Conservation (phyloP, 2,888 invertebrate genomes). For the Drosophila atroscutellata region DNA sequence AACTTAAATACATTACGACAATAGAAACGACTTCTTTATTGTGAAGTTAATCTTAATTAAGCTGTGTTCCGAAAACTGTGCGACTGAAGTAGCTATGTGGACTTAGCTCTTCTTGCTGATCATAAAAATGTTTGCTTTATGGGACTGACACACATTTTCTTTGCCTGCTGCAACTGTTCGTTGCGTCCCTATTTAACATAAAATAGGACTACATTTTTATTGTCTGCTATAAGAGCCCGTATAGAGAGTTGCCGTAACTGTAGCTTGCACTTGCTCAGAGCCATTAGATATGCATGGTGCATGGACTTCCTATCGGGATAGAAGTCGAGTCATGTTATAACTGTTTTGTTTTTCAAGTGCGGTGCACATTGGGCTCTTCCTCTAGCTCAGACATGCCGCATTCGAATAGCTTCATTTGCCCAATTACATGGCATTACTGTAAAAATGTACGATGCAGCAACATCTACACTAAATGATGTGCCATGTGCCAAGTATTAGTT, state of each 20-base stretch:
- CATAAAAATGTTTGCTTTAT: neutral
- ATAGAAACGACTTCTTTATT: neutral
- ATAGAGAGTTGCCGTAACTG: too few species aligned
- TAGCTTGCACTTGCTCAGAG: conserved; percentile 2
- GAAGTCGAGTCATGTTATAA: conserved; percentile 1
- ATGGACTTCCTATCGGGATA: conserved; percentile 19
- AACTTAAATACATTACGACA: neutral
- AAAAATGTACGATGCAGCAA: conserved; percentile 65
- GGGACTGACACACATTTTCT: neutral
- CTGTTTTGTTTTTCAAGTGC: conserved; percentile 34
- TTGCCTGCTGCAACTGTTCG: neutral
- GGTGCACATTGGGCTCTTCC: neutral
- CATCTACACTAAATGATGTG: conserved; percentile 53
- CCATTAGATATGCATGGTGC: conserved; percentile 46
- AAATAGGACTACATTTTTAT: neutral
- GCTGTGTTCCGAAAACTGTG: neutral
- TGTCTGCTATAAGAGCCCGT: neutral
- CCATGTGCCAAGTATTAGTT: conserved; percentile 49
- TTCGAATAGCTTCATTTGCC: conserved; percentile 69
- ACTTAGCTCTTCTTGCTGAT: neutral
- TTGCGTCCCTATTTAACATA: neutral
- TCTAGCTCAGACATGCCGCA: conserved; percentile 37
- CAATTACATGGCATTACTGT: conserved; percentile 74
- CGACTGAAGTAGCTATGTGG: neutral
- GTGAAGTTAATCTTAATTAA: neutral